These are phyloP conservation scores for Cyprinodon brontotheroides DNA, from an alignment of 2,113 vertebrate genomes.

Conservation along the genomic window DNA sequence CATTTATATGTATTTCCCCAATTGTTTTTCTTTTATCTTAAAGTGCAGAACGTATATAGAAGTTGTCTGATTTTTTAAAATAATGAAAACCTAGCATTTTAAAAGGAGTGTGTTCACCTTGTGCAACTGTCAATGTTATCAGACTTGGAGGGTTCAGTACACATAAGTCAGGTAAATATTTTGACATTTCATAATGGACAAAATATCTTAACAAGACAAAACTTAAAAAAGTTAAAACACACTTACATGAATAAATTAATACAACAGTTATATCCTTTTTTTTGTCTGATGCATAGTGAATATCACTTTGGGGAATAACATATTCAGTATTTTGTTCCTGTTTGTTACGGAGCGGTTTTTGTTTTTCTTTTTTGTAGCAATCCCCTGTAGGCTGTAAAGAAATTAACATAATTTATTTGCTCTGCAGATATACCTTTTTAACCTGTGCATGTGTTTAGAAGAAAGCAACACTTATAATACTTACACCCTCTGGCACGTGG, in stretches of 20 bases:
- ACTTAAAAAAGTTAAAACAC: background rate
- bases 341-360: constrained; percentile 28
- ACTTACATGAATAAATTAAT: constrained; percentile 42
- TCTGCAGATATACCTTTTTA: background rate
- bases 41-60: too few relatives aligned
- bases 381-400: constrained; percentile 39
- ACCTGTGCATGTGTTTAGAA: background rate
- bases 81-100: too few relatives aligned
- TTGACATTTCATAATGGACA: background rate
- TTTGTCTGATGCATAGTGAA: background rate
- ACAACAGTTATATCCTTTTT: constrained; percentile 51
- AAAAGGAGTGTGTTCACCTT: too few relatives aligned
- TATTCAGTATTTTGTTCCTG: constrained; percentile 1
- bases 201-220: background rate
- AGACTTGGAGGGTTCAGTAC: too few relatives aligned
- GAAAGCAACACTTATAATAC: constrained; percentile 5
- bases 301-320: background rate
- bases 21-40: too few relatives aligned
- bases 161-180: background rate
- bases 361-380: constrained; percentile 17
- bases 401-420: background rate
- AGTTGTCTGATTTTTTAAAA: too few relatives aligned
- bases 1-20: too few relatives aligned
- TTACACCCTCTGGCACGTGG: constrained; percentile 5
- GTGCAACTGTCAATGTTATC: too few relatives aligned